Conservation (phyloP, 92 coral and sea anemone species). For the Metridium senile region DNA sequence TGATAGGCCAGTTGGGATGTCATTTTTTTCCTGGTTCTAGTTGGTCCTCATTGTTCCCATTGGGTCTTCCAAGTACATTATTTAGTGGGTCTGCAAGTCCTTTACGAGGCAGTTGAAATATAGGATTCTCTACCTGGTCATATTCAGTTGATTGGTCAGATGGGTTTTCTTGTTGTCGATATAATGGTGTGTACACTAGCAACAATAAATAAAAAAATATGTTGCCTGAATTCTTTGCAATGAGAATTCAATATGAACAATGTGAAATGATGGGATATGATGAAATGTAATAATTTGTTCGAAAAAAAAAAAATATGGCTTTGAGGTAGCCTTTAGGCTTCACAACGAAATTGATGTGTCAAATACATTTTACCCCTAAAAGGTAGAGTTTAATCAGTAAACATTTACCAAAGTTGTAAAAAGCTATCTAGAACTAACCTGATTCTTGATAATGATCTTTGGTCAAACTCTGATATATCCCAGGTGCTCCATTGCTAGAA, state of each 20-base stretch:
- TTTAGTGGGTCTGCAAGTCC: not conserved
- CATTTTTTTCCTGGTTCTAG: slow-evolving; percentile 27
- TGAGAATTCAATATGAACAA: too few relatives aligned
- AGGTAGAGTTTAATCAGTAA: too few relatives aligned
- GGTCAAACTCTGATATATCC: slow-evolving; percentile 28
- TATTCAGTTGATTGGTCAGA: not conserved
- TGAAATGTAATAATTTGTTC: too few relatives aligned
- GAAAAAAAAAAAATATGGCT: too few relatives aligned
- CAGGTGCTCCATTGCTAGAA: not conserved
- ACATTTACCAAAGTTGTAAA: not conserved
- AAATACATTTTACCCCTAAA: too few relatives aligned
- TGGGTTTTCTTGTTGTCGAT: slow-evolving; percentile 5
- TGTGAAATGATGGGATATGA: too few relatives aligned
- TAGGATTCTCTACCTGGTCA: not conserved
- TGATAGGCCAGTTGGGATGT: too few relatives aligned
- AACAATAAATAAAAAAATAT: not conserved
- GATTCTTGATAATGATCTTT: slow-evolving; percentile 12
- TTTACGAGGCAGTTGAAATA: slow-evolving; percentile 11
- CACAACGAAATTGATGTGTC: too few relatives aligned
- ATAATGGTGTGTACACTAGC: slow-evolving; percentile 4
- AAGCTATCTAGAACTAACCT: too few relatives aligned
- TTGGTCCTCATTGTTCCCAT: not conserved
- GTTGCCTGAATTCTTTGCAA: too few relatives aligned
- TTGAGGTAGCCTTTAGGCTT: too few relatives aligned
- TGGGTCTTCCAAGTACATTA: slow-evolving; percentile 5